Conservation (phyloP, 2,797 vertebrate species). For the Poecilia velifera region DNA sequence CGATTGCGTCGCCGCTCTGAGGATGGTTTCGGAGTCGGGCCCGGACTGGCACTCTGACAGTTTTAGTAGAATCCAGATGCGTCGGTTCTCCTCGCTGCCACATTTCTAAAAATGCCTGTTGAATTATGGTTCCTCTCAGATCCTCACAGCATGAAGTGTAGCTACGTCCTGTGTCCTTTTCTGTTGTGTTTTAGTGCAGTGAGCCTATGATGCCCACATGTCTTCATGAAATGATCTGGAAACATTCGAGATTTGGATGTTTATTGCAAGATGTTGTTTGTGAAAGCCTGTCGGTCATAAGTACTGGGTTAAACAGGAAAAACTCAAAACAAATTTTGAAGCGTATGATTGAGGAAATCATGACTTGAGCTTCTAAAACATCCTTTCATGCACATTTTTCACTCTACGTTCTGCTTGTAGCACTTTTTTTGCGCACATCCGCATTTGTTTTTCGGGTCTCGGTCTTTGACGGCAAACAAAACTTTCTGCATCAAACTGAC, state of each 20-base stretch:
- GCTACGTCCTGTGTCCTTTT: background rate
- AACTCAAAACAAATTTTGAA: background rate
- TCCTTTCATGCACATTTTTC: background rate
- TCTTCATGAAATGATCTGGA: background rate
- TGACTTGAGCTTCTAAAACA: background rate
- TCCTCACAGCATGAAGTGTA: background rate
- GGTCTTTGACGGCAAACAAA: background rate
- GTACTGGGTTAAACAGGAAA: background rate
- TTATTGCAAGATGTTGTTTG: background rate
- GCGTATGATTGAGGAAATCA: background rate
- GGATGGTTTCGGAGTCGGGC: slow-evolving; percentile 31
- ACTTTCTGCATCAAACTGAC: background rate
- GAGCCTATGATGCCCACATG: background rate
- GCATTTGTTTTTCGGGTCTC: background rate
- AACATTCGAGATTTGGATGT: background rate
- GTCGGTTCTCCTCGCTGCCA: slow-evolving; percentile 20
- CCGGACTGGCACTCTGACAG: slow-evolving; percentile 6
- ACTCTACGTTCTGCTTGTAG: background rate
- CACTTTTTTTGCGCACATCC: background rate
- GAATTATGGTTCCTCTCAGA: slow-evolving; percentile 5
- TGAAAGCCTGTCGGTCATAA: background rate
- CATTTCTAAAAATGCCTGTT: slow-evolving; percentile 11
- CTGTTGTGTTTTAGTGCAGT: background rate
- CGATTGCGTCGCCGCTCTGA: slow-evolving; percentile 10
- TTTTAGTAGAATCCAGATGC: slow-evolving; percentile 45